Base-by-base conservation (phyloP, 2,797 vertebrate genomes). In the Fundulus diaphanus region DNA sequence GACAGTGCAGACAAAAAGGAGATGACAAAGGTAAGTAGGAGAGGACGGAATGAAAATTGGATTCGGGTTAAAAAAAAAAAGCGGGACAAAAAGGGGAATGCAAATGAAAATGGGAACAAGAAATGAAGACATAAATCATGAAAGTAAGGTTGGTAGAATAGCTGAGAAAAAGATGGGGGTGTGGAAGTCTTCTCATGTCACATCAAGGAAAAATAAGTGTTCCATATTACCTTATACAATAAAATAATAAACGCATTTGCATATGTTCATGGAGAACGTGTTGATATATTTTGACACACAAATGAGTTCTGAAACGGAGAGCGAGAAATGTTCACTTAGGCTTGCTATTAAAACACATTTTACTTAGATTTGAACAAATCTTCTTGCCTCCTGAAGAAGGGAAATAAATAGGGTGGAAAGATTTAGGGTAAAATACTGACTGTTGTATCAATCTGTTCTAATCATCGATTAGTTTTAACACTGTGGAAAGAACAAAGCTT, bases 121-220 rank as follows among this genome's bases (percentile, higher is more conserved):
- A 69, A 66, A 44, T 54, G 71, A 73, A 57, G 76, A 61, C 73
- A 57, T 31, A 79, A 51, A 73, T n/a, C 27, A 22, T 37, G 20
- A 57, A 46, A 57, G 59, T 27, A 73, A 9, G 44, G 61, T 37
- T 46, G 37, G 72, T 18, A 61, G 42, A 67, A 71, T 63, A 78
- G 27, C 42, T 59, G 35, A 57, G n/a, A 80, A 22, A 33, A 18
- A 33, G 12, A 22, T 15, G 49, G 37, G 35, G 13, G 22, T 67
- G 61, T 24, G 9, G 27, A 24, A 33, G 22, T 46, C 20, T 20
- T n/a, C 31, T 20, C 7, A 11, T 61, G 42, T 31, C 68, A 48
- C 71, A 88, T 89, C 82, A 86, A 73, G 22, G 16, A 51, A 79
- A 70, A 9, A 66, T 71, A 51, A 77, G 56, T 80, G 59, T 63